Evolutionary conservation across 2,888 invertebrate species (phyloP), one percentile per base, ranked within the genome.

Genomic region (Myopa tessellatipennis): DNA sequence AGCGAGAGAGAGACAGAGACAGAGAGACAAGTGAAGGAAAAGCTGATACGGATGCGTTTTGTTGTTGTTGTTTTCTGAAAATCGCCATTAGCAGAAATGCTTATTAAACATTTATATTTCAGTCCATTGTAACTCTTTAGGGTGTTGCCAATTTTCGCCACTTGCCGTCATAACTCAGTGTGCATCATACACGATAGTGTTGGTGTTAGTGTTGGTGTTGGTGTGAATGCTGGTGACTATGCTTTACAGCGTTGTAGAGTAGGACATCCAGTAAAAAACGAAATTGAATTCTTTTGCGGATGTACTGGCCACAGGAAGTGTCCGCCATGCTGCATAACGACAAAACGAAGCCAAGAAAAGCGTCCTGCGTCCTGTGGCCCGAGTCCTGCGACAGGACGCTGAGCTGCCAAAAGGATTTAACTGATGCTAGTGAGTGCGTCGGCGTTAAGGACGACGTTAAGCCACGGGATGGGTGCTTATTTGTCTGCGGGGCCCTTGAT

Each of bases 71-170:
- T 76, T 82, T 6, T 81, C 79, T 78, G 80, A 85, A 87, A 87
- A 87, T 87, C 86, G 87, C 87, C 87, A 87, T 87, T 87, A 87
- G 87, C 87, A 85, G 86, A 87, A 87, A 87, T 85, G 87, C 87
- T 87, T 87, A 87, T 87, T 87, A 87, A 87, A 87, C 87, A 87
- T 87, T 87, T 87, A 87, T 86, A 87, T 87, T 87, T 86, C 70
- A 70, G 12, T 52, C 55, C 52, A 65, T 65, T 65, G 34, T 16
- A 65, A 65, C 65, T 65, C 65, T 65, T 63, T 16, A 26, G 63
- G 52, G 65, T 65, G 65, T 36, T 34, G 65, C 14, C 65, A 14
- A 63, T 63, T 34, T 1, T 65, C 34, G 65, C 36, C 67, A 73
- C 34, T 68, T 72, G 34, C 7, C 60, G 4, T n/a, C 52, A 26